Conservation (phyloP, 2,888 invertebrate genomes). For the Neuroscelio doddi region DNA sequence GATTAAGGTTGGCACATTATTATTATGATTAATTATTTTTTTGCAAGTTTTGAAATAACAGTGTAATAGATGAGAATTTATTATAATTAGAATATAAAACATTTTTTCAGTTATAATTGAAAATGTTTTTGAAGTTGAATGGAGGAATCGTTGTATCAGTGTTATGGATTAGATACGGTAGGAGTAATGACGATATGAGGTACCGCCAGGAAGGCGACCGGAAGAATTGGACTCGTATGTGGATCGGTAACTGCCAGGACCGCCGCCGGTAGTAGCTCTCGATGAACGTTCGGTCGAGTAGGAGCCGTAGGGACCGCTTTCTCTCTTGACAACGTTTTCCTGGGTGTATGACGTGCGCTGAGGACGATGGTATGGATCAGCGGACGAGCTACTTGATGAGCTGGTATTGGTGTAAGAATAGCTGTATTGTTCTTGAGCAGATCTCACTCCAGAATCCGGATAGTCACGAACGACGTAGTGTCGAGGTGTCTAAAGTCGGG, state of each 20-base stretch:
- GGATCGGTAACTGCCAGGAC: conserved; percentile 84
- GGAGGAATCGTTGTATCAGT: conserved; percentile 12
- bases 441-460: conserved; percentile 73
- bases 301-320: conserved; percentile 81
- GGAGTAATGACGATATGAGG: conserved; percentile 87
- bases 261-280: conserved; percentile 78
- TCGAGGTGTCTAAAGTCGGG: conserved; percentile 82
- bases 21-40: too few relatives aligned
- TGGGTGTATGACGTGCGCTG: conserved; percentile 80
- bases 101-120: too few relatives aligned
- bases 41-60: too few relatives aligned
- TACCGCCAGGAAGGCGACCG: conserved; percentile 88
- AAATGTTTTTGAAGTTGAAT: conserved; percentile 19
- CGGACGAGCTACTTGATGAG: conserved; percentile 73
- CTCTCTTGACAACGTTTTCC: conserved; percentile 80
- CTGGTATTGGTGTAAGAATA: conserved; percentile 83
- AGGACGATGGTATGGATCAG: conserved; percentile 76
- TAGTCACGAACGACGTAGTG: conserved; percentile 89
- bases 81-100: too few relatives aligned
- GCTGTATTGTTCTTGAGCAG: conserved; percentile 87
- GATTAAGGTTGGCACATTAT: too few relatives aligned
- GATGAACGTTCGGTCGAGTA: conserved; percentile 82
- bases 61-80: too few relatives aligned
- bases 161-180: conserved; percentile 83
- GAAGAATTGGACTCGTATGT: conserved; percentile 86